Conservation (phyloP, 2,888 invertebrate genomes). For the Danaus chrysippus region DNA sequence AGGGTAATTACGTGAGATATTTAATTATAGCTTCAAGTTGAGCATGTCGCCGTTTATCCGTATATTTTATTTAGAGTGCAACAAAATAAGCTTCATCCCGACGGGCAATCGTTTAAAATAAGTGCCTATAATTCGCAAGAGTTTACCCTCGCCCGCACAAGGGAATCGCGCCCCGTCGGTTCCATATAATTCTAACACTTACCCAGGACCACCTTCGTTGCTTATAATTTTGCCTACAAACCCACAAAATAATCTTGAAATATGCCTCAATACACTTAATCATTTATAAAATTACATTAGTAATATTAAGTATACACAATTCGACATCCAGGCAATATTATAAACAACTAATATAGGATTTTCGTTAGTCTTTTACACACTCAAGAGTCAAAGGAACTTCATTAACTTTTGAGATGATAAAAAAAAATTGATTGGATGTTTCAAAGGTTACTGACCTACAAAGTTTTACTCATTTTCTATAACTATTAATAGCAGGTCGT, state of each 20-base stretch:
- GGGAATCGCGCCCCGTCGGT: slow-evolving; percentile 60
- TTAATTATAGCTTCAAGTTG: slow-evolving; percentile 49
- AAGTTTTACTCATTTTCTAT: no score
- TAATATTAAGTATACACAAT: no score
- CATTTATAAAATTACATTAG: no score
- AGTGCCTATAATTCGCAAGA: slow-evolving; percentile 74
- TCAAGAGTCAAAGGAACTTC: no score
- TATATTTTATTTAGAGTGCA: slow-evolving; percentile 47
- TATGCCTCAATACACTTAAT: neutral
- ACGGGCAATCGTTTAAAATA: slow-evolving; percentile 70
- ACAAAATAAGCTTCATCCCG: slow-evolving; percentile 57
- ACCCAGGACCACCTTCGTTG: slow-evolving; percentile 31
- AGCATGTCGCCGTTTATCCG: slow-evolving; percentile 28
- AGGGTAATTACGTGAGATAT: slow-evolving; percentile 56
- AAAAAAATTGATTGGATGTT: no score
- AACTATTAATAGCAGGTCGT: neutral
- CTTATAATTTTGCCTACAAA: slow-evolving; percentile 20
- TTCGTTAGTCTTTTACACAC: no score
- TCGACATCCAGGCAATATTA: no score
- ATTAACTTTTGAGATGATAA: no score
- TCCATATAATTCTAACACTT: slow-evolving; percentile 59
- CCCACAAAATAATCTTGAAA: slow-evolving; percentile 5
- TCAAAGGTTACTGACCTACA: no score
- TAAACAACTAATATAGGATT: no score
- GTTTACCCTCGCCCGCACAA: slow-evolving; percentile 61